Evolutionary conservation across 1,140 invertebrate genomes (phyloP).

Genomic region (Penaeus japonicus): DNA sequence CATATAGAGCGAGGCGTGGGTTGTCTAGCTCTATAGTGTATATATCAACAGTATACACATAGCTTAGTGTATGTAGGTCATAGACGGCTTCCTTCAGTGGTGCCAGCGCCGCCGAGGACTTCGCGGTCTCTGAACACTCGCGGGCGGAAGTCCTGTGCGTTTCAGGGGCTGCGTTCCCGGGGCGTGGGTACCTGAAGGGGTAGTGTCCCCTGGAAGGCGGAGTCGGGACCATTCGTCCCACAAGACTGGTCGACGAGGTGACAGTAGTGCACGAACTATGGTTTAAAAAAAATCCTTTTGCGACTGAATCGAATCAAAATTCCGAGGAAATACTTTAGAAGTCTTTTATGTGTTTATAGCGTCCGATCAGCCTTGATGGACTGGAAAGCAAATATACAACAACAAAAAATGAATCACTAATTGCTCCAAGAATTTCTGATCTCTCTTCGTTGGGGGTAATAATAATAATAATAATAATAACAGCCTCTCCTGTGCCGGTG

Average conservation of each 20-base stretch:
- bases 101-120: neutral
- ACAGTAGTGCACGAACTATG: no score
- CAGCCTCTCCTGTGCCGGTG: slow-evolving; percentile 12
- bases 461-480: no score
- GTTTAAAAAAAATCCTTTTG: neutral
- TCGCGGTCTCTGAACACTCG: neutral
- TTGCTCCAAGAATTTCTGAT: slow-evolving; percentile 9
- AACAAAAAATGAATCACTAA: no score
- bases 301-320: neutral
- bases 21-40: slow-evolving; percentile 40
- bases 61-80: slow-evolving; percentile 46
- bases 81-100: slow-evolving; percentile 19
- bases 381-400: neutral
- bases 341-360: neutral
- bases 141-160: neutral
- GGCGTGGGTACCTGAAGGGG: neutral
- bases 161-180: neutral
- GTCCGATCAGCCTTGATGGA: slow-evolving; percentile 9
- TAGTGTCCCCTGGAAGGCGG: slow-evolving; percentile 17
- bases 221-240: slow-evolving; percentile 16
- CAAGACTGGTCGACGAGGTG: neutral
- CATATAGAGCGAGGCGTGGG: slow-evolving; percentile 17
- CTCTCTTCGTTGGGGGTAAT: neutral
- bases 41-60: slow-evolving; percentile 41
- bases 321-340: no score